These are phyloP conservation scores for Drosophila setosimentum DNA, from an alignment of 2,888 invertebrate genomes.

Conservation along the genomic window DNA sequence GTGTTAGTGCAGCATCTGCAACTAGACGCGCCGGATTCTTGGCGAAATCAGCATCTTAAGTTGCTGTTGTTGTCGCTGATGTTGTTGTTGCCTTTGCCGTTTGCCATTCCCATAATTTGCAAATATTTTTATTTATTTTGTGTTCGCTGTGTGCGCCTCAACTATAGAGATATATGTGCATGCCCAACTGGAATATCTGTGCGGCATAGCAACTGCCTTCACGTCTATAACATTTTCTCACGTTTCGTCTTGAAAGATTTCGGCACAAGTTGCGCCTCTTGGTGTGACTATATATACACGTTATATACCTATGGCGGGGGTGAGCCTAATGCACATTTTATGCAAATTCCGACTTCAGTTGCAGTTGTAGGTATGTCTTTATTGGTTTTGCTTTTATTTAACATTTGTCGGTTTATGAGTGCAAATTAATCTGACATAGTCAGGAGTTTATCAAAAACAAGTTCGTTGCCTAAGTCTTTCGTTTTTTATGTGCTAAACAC, in stretches of 20 bases:
- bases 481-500: slow-evolving; percentile 19
- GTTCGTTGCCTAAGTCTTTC: slow-evolving; percentile 72
- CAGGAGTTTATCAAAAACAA: slow-evolving; percentile 36
- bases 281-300: slow-evolving; percentile 17
- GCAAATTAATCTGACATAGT: slow-evolving; percentile 40
- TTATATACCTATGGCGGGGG: slow-evolving; percentile 57
- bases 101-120: slow-evolving; percentile 82
- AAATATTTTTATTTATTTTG: slow-evolving; percentile 68
- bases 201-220: slow-evolving; percentile 54
- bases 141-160: slow-evolving; percentile 35
- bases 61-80: neutral
- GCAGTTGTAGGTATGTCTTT: slow-evolving; percentile 17
- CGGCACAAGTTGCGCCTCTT: slow-evolving; percentile 81
- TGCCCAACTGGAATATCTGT: slow-evolving; percentile 30
- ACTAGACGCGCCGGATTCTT: slow-evolving; percentile 61
- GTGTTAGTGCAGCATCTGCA: slow-evolving; percentile 57
- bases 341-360: slow-evolving; percentile 65
- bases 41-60: slow-evolving; percentile 48
- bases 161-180: slow-evolving; percentile 16
- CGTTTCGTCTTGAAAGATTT: slow-evolving; percentile 80
- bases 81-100: slow-evolving; percentile 16
- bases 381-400: slow-evolving; percentile 35
- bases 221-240: slow-evolving; percentile 79
- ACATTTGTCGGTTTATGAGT: slow-evolving; percentile 50
- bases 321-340: slow-evolving; percentile 79